Percentiles rank a stretch among this genome's conserved stretches.
phyloP scores from a whole-genome alignment of 1,140 invertebrate genomes.

The Tetramorium simillimum region DNA sequence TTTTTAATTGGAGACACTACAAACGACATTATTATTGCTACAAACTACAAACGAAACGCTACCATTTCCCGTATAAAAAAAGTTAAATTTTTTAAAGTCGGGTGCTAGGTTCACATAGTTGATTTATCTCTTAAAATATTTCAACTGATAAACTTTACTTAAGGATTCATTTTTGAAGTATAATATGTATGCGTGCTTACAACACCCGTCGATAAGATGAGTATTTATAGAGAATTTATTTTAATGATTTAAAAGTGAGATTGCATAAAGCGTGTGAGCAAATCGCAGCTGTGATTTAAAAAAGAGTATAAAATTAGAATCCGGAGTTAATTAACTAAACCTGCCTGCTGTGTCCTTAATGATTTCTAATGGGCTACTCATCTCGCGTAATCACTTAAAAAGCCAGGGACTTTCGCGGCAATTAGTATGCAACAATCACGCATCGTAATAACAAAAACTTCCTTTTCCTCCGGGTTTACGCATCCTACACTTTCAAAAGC shows the following conservation, averaged over 20 bases:
- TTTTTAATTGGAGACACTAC: too few species aligned
- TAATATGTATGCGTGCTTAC: not conserved
- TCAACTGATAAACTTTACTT: not conserved
- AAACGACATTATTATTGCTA: too few species aligned
- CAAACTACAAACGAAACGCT: too few species aligned
- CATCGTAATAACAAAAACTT: conserved; percentile 3
- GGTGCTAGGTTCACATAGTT: too few species aligned
- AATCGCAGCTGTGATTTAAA: not conserved
- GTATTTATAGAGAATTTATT: not conserved
- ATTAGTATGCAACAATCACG: not conserved
- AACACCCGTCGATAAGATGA: not conserved
- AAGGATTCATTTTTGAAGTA: not conserved
- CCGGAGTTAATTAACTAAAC: conserved; percentile 1
- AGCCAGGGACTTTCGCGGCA: conserved; percentile 20
- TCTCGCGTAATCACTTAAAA: not conserved
- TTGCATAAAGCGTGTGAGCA: not conserved
- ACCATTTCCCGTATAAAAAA: too few species aligned
- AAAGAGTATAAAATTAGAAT: not conserved
- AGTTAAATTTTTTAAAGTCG: too few species aligned
- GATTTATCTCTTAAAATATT: not conserved
- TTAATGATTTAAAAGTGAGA: not conserved
- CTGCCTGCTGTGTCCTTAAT: not conserved
- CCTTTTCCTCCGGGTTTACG: not conserved
- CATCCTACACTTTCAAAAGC: not conserved
- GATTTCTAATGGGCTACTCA: not conserved